These are phyloP conservation scores for Laticauda laticaudata DNA, from an alignment of 2,113 vertebrate genomes.

Conservation along the genomic window DNA sequence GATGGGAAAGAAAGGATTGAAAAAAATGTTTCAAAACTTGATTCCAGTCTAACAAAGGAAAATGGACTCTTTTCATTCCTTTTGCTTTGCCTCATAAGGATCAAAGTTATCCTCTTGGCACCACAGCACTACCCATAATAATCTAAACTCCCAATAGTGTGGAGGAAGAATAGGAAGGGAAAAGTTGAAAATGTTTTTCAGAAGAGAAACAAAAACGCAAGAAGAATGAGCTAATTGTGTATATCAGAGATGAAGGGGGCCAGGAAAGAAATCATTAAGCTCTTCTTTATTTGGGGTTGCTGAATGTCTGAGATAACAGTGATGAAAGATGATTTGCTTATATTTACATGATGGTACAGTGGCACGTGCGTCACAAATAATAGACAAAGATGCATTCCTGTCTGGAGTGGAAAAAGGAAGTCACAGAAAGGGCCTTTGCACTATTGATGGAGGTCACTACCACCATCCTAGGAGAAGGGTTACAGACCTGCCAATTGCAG, in stretches of 20 bases:
- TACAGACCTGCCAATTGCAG: background rate
- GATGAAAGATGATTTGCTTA: conserved; percentile 27
- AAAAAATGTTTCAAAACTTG: background rate
- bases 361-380: conserved; percentile 7
- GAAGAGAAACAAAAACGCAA: background rate
- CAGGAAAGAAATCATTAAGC: background rate
- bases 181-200: background rate
- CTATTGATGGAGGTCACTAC: conserved; percentile 5
- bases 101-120: background rate
- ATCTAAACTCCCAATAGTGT: background rate
- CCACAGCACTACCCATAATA: background rate
- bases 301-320: conserved; percentile 20
- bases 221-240: background rate
- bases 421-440: conserved; percentile 1
- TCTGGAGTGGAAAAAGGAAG: background rate
- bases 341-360: conserved; percentile 3
- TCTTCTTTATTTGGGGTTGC: background rate
- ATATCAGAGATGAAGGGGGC: background rate
- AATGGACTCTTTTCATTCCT: background rate
- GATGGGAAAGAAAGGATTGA: background rate
- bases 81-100: background rate
- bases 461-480: background rate
- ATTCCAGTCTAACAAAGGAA: background rate
- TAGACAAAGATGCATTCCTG: background rate
- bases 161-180: background rate